These are phyloP conservation scores for Chrysotoxum bicinctum DNA, from an alignment of 2,888 invertebrate species.

Conservation along the genomic window DNA sequence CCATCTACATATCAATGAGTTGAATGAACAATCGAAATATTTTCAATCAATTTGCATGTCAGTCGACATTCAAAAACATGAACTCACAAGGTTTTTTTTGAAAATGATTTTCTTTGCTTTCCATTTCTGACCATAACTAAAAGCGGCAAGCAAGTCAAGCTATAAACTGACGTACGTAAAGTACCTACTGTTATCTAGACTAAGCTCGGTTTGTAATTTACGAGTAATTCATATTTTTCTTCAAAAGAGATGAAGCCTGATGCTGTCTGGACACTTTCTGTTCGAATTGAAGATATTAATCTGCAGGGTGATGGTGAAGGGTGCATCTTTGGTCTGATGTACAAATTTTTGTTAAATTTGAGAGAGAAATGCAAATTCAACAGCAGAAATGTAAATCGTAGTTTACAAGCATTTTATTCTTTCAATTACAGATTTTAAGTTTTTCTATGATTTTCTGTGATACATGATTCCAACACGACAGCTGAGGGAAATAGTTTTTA, in stretches of 20 bases:
- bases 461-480: no score
- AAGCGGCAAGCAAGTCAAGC: neutral
- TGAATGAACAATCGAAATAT: conserved; percentile 35
- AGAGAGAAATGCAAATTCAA: neutral
- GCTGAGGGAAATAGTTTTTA: no score
- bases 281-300: neutral
- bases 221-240: neutral
- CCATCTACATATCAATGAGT: neutral
- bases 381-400: neutral
- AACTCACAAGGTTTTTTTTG: neutral
- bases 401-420: no score
- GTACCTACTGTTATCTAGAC: neutral
- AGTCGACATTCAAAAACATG: neutral
- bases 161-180: neutral
- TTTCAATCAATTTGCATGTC: conserved; percentile 53
- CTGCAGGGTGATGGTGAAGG: neutral
- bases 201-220: neutral
- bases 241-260: neutral
- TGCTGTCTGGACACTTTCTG: neutral
- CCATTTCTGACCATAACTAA: neutral
- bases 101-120: neutral
- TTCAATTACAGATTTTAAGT: no score
- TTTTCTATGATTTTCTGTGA: no score
- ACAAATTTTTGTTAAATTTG: neutral
- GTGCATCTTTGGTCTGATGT: no score